Percentiles rank a stretch among this genome's conserved stretches.
phyloP scores from a whole-genome alignment of 2,888 invertebrate species.

The Ornithoptera alexandrae region DNA sequence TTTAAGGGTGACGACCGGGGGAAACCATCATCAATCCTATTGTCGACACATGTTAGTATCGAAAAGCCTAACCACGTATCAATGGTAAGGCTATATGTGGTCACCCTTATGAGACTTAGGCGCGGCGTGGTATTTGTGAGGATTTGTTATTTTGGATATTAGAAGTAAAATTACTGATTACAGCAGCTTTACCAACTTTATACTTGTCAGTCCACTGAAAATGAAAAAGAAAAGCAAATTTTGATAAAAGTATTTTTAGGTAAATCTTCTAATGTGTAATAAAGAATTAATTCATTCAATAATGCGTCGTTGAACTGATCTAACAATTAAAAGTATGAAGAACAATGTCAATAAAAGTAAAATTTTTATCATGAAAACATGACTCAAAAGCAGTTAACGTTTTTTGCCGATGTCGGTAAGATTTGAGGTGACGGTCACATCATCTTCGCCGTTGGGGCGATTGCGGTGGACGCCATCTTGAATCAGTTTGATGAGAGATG shows the following conservation, averaged over 20 bases:
- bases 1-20: not conserved
- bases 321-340: too few species aligned
- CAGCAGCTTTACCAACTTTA: not conserved
- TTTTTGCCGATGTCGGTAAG: not conserved
- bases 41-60: not conserved
- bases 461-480: too few species aligned
- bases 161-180: not conserved
- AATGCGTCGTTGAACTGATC: too few species aligned
- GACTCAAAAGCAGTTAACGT: not conserved
- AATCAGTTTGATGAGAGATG: too few species aligned
- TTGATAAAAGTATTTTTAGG: not conserved
- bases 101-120: not conserved
- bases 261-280: too few species aligned
- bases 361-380: too few species aligned
- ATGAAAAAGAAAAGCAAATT: too few species aligned
- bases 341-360: too few species aligned
- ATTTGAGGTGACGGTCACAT: too few species aligned
- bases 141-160: conserved; percentile 1
- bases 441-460: too few species aligned
- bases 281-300: too few species aligned
- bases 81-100: not conserved
- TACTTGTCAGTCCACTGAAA: too few species aligned
- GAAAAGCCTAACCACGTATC: not conserved
- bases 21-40: not conserved
- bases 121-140: conserved; percentile 1